Evolutionary conservation across 2,113 vertebrate species (phyloP).

Genomic region (Odocoileus hemionus): DNA sequence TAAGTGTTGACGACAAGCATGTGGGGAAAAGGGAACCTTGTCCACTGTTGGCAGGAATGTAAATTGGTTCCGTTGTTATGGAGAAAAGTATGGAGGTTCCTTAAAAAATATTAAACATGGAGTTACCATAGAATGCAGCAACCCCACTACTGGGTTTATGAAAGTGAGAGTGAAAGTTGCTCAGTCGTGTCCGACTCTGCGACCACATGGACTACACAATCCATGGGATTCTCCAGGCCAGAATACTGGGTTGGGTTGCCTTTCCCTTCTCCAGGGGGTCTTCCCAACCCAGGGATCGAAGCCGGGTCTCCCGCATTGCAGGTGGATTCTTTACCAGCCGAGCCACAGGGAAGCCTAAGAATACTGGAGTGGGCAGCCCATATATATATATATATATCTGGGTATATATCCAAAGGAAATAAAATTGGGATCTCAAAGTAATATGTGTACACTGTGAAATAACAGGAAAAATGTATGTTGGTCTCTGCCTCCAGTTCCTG

Average conservation of each 20-base stretch:
- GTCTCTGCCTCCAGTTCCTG: neutral
- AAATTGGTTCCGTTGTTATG: no score
- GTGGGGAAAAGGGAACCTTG: neutral
- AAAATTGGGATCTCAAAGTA: neutral
- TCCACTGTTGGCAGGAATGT: neutral
- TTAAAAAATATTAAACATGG: neutral
- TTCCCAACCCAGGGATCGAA: neutral
- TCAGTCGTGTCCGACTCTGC: fast-evolving
- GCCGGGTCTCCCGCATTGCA: neutral
- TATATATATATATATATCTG: neutral
- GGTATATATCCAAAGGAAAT: neutral
- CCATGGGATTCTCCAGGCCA: neutral
- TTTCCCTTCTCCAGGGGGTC: neutral
- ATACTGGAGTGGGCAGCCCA: neutral
- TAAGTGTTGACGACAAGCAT: neutral
- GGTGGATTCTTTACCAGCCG: neutral
- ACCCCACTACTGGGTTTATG: neutral
- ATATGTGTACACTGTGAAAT: neutral
- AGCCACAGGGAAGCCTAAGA: neutral
- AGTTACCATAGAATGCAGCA: neutral
- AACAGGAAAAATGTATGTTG: neutral
- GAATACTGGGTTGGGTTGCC: neutral
- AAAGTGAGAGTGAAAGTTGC: fast-evolving
- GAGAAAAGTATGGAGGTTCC: neutral
- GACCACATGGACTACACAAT: fast-evolving